These are phyloP conservation scores for Sternarchorhynchus goeldii DNA, from an alignment of 2,797 vertebrate species.

Conservation along the genomic window DNA sequence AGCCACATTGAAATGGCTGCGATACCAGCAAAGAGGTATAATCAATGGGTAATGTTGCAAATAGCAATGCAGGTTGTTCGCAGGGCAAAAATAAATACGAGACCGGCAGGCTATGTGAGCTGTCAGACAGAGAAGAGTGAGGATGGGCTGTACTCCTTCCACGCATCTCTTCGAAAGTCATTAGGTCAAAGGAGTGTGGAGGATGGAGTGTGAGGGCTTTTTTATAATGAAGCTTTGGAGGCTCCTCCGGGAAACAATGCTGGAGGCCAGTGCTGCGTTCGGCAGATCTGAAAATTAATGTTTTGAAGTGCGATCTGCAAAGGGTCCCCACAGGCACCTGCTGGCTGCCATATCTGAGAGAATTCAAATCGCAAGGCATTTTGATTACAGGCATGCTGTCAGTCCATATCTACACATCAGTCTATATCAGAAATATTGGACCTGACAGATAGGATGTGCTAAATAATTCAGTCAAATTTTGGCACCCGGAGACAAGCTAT, in stretches of 20 bases:
- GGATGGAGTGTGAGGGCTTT: constrained; percentile 68
- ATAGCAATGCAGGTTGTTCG: constrained; percentile 55
- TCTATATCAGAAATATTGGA: constrained; percentile 49
- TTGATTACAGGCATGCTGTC: constrained; percentile 62
- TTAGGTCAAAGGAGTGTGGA: constrained; percentile 76
- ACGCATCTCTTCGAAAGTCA: constrained; percentile 70
- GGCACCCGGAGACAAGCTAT: constrained; percentile 52
- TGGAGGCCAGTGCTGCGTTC: constrained; percentile 65
- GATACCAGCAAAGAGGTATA: constrained; percentile 20
- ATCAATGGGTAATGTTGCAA: constrained; percentile 62
- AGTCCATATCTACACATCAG: constrained; percentile 50
- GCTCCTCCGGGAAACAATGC: constrained; percentile 72
- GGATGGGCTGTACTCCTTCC: constrained; percentile 66
- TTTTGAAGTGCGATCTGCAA: constrained; percentile 65
- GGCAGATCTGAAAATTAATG: constrained; percentile 74
- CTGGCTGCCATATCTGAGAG: constrained; percentile 58
- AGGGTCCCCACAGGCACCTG: constrained; percentile 64
- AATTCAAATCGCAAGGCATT: constrained; percentile 64
- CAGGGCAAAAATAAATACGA: constrained; percentile 57
- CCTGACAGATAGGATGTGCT: constrained; percentile 45
- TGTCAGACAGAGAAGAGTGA: constrained; percentile 55
- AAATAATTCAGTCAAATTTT: constrained; percentile 55
- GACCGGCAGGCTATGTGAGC: constrained; percentile 48
- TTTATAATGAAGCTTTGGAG: constrained; percentile 75
- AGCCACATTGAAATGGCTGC: not conserved